These are phyloP conservation scores for Agrenia bidenticulata DNA, from an alignment of 2,888 invertebrate species.

Conservation along the genomic window DNA sequence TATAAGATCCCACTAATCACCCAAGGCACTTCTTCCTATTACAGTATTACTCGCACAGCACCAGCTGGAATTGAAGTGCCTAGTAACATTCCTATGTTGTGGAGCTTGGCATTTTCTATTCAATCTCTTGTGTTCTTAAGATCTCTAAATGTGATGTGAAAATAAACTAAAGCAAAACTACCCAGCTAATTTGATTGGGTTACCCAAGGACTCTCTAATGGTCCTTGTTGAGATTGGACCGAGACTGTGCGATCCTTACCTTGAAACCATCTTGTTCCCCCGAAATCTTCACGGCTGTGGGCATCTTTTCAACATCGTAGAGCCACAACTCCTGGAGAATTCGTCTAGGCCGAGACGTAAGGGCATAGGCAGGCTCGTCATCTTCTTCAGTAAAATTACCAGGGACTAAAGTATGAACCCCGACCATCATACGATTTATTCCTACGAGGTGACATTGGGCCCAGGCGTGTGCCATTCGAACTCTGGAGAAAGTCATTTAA, in stretches of 20 bases:
- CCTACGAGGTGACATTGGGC: slow-evolving; percentile 47
- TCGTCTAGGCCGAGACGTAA: slow-evolving; percentile 39
- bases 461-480: slow-evolving; percentile 48
- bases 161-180: no score
- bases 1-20: no score
- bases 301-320: slow-evolving; percentile 49
- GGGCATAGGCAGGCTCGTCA: slow-evolving; percentile 45
- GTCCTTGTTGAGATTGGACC: no score
- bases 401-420: slow-evolving; percentile 47
- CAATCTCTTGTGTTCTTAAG: no score
- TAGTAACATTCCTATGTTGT: no score
- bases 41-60: no score
- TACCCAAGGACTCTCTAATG: no score
- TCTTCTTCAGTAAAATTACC: slow-evolving; percentile 44
- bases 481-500: slow-evolving; percentile 25
- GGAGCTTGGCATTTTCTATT: no score
- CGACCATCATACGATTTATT: slow-evolving; percentile 47
- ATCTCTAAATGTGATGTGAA: no score
- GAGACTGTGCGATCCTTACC: slow-evolving; percentile 26
- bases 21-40: no score
- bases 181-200: no score
- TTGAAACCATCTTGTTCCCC: slow-evolving; percentile 46
- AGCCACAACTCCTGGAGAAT: slow-evolving; percentile 48
- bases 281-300: slow-evolving; percentile 46
- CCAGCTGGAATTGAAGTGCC: no score